These are phyloP conservation scores for Eleginops maclovinus DNA, from an alignment of 2,113 vertebrate species.

Conservation along the genomic window DNA sequence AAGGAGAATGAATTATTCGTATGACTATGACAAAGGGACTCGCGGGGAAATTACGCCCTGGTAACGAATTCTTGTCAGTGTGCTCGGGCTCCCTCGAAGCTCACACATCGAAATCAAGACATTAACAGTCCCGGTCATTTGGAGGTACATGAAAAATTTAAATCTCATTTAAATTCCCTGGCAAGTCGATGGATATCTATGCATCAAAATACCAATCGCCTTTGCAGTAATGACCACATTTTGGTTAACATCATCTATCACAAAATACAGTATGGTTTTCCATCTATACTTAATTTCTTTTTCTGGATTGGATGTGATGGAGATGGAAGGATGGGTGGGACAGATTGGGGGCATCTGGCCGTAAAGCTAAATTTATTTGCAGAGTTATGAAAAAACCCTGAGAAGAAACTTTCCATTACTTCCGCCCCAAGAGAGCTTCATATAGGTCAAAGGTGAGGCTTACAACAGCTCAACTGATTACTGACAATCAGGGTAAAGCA, in stretches of 20 bases:
- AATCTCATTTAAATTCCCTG: constrained; percentile 78
- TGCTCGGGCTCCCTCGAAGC: constrained; percentile 50
- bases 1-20: constrained; percentile 56
- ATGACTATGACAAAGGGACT: constrained; percentile 41
- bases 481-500: not conserved
- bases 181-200: constrained; percentile 70
- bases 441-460: constrained; percentile 48
- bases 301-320: constrained; percentile 32
- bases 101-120: constrained; percentile 60
- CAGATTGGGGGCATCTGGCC: constrained; percentile 45
- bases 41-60: constrained; percentile 35
- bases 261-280: constrained; percentile 44
- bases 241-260: constrained; percentile 69
- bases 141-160: constrained; percentile 80
- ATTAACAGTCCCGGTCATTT: constrained; percentile 70
- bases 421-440: constrained; percentile 13
- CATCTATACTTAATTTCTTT: constrained; percentile 51
- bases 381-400: constrained; percentile 36
- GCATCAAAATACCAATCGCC: constrained; percentile 71
- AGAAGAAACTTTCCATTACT: constrained; percentile 44
- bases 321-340: constrained; percentile 50
- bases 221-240: constrained; percentile 68
- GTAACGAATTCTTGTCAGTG: constrained; percentile 55
- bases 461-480: not conserved
- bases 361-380: constrained; percentile 51